Evolutionary conservation across 2,797 vertebrate genomes (phyloP).

Genomic region (Pelochelys cantorii): DNA sequence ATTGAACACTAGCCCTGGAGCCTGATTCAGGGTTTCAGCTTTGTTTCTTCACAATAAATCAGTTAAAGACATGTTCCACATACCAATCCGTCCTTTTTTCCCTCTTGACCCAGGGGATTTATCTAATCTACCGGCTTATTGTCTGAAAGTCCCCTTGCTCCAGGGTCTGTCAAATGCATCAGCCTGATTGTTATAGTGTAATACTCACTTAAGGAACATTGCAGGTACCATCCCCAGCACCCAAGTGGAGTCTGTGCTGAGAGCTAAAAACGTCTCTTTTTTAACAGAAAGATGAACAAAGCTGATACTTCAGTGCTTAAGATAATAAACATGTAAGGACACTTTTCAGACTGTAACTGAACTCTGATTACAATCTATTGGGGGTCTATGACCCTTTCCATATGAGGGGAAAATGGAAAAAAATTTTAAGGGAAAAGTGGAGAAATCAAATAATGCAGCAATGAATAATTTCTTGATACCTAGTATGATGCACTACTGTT

Average conservation of each 20-base stretch:
- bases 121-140: too few relatives aligned
- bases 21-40: too few relatives aligned
- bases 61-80: too few relatives aligned
- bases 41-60: too few relatives aligned
- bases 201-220: too few relatives aligned
- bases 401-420: neutral
- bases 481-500: neutral
- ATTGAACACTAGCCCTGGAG: too few relatives aligned
- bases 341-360: neutral
- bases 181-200: too few relatives aligned
- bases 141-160: too few relatives aligned
- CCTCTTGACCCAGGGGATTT: too few relatives aligned
- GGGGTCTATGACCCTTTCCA: neutral
- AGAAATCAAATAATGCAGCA: neutral
- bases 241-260: neutral
- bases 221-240: too few relatives aligned
- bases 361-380: neutral
- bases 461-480: neutral
- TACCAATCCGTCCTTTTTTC: too few relatives aligned
- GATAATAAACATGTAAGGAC: neutral
- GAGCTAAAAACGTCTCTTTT: neutral
- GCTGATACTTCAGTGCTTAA: neutral
- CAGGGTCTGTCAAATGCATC: too few relatives aligned
- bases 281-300: neutral
- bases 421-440: neutral